Base-by-base conservation (phyloP, 2,888 invertebrate species). In the Orchesellides sinensis region DNA sequence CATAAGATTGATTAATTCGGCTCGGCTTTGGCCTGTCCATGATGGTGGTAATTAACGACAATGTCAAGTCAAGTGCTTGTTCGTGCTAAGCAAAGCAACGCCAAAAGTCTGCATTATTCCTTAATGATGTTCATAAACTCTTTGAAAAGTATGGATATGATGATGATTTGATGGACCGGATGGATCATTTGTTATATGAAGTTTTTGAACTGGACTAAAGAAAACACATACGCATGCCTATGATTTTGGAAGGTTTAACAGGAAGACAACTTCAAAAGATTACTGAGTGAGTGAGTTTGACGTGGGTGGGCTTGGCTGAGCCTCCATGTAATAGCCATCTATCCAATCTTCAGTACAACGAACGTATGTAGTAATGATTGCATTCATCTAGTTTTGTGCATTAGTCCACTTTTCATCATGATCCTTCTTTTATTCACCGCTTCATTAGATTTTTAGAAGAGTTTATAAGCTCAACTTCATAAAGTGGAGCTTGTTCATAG, bases 91-190 rank as follows among this genome's bases (percentile, higher is more conserved):
- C 4, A 32, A 49, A 23, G 47, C 29, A 45, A 61, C 59, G 29
- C 32, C 47, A 59, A 63, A 73, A 54, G 56, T 32, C 49, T 56
- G 77, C n/a, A n/a, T n/a, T n/a, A n/a, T n/a, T n/a, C 45, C 56
- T 45, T 77, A 77, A 77, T 77, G 68, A 40, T 40, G 10, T 6
- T 10, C 10, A 32, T 32, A 10, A 32, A 32, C 32, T 10, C n/a
- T n/a, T n/a, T n/a, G n/a, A 32, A 32, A 32, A 32, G 32, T 32
- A 6, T 6, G 5, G 32, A 32, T 32, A 32, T 8, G 19, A 52
- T 52, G 52, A 68, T 78, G 59, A 69, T 78, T 78, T 78, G 69
- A 78, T 78, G 77, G 52, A 78, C 77, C 69, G 77, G 77, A 78
- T 78, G 47, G 17, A 66, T 47, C 66, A 66, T 66, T 66, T 66